A percentile compares a stretch with the other conserved stretches of the same genome.
phyloP scores from a whole-genome alignment of 2,888 invertebrate genomes.

The Dione juno region DNA sequence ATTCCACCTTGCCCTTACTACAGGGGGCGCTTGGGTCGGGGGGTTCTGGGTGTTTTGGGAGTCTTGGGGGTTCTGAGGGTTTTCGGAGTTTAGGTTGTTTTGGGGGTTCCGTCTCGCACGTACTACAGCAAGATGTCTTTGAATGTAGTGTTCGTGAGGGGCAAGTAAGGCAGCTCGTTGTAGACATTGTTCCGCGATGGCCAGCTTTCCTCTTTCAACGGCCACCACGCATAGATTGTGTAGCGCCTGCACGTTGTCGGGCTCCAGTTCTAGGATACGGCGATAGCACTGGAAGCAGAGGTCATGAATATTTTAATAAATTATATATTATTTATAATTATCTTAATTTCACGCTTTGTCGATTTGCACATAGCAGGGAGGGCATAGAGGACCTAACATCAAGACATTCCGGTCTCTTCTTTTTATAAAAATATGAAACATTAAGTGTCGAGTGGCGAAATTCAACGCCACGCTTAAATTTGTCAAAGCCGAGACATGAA shows the following conservation, averaged over 20 bases:
- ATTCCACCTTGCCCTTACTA: conserved; percentile 76
- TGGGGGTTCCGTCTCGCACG: conserved; percentile 82
- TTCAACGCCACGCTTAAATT: no score
- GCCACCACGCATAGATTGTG: conserved; percentile 98
- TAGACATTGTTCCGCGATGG: conserved; percentile 93
- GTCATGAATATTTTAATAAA: no score
- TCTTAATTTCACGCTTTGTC: no score
- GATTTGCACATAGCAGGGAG: no score
- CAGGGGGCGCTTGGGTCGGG: conserved; percentile 58
- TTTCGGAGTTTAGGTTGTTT: conserved; percentile 42
- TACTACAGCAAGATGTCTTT: conserved; percentile 94
- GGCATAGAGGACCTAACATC: no score
- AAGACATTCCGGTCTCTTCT: no score
- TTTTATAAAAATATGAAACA: no score
- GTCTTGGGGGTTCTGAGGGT: conserved; percentile 56
- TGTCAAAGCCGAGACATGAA: no score
- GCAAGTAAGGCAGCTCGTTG: conserved; percentile 91
- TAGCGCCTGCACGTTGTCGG: conserved; percentile 95
- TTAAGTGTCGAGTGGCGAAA: no score
- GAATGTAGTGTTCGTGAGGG: conserved; percentile 95
- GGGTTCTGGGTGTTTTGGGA: conserved; percentile 78
- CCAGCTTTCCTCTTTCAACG: conserved; percentile 94
- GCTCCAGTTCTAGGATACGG: conserved; percentile 92
- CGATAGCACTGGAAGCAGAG: conserved; percentile 94
- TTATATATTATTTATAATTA: no score